Evolutionary conservation across 2,888 invertebrate genomes (phyloP).

Genomic region (Tipula lateralis): DNA sequence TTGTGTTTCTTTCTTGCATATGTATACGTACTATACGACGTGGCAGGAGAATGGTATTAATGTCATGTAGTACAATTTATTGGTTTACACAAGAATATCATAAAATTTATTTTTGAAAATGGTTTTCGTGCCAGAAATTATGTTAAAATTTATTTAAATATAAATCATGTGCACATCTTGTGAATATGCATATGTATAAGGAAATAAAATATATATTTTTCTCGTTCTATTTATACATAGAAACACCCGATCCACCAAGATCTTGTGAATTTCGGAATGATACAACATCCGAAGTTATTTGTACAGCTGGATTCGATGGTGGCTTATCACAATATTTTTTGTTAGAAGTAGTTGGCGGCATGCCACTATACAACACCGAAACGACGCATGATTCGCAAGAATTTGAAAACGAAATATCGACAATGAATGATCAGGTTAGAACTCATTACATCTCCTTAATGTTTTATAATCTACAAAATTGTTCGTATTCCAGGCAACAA

Average conservation of each 20-base stretch:
- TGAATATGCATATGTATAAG: background rate
- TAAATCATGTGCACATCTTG: slow-evolving; percentile 38
- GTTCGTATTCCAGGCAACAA: slow-evolving; percentile 45
- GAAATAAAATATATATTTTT: background rate
- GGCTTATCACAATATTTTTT: slow-evolving; percentile 78
- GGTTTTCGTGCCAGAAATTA: background rate
- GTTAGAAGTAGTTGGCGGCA: slow-evolving; percentile 66
- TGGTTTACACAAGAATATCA: background rate
- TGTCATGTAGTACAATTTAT: background rate
- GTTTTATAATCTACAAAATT: background rate
- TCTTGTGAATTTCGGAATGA: slow-evolving; percentile 69
- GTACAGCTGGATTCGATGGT: slow-evolving; percentile 74
- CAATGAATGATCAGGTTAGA: slow-evolving; percentile 65
- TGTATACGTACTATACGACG: no score
- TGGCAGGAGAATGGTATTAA: background rate
- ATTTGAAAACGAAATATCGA: slow-evolving; percentile 57
- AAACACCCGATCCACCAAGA: slow-evolving; percentile 68
- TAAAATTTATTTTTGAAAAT: background rate
- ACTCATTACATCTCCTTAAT: background rate
- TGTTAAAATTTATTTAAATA: background rate
- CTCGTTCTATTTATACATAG: slow-evolving; percentile 50
- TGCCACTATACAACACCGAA: slow-evolving; percentile 52
- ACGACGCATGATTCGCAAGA: slow-evolving; percentile 46
- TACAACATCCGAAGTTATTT: slow-evolving; percentile 62
- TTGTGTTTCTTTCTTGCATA: background rate